Base-by-base conservation (phyloP, 2,113 vertebrate genomes). In the Helogale parvula region DNA sequence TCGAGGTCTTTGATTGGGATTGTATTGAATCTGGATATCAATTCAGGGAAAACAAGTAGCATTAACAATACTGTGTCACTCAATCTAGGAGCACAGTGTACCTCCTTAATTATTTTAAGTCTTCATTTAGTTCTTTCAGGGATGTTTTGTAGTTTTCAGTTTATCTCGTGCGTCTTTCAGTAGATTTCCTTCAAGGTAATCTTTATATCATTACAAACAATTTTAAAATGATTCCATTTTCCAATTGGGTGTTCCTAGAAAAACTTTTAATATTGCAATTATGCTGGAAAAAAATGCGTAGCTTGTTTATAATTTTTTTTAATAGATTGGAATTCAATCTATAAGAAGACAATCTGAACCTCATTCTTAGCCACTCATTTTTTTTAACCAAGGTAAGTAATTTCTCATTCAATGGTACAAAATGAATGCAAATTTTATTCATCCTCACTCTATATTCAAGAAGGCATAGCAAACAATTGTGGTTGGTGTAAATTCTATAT, bases 171-270 rank as follows among this genome's bases (percentile, higher is more conserved):
- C 25, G 8, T 60, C 57, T 60, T 60, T 60, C 57, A 84, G 41
- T 4, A 92, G 38, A 92, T 86, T 27, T 69, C n/a, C 11, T 38
- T 45, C 29, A 88, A 57, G 31, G 6, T 25, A 38, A 54, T 41
- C 52, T 83, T 86, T 77, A 31, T 77, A 27, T 14, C 66, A 50
- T 3, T 69, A 47, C 57, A 77, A 86, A 86, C 16, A 79, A 68
- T 84, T 85, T 83, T 79, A 66, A 72, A 96, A 81, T 7, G 79
- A 92, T 94, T 96, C 52, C 5, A 93, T 65, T 83, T 74, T 87
- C 45, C 33, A 74, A 60, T 1, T 97, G 50, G 50, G 86, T 80
- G 17, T 66, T 66, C n/a, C 72, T 57, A 93, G 35, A 91, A 93
- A 92, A 47, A 65, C 2, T 80, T 9, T 92, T 29, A 89, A 50